phyloP scores from a whole-genome alignment of 2,797 vertebrate species.

The Enteromius anoplus region DNA sequence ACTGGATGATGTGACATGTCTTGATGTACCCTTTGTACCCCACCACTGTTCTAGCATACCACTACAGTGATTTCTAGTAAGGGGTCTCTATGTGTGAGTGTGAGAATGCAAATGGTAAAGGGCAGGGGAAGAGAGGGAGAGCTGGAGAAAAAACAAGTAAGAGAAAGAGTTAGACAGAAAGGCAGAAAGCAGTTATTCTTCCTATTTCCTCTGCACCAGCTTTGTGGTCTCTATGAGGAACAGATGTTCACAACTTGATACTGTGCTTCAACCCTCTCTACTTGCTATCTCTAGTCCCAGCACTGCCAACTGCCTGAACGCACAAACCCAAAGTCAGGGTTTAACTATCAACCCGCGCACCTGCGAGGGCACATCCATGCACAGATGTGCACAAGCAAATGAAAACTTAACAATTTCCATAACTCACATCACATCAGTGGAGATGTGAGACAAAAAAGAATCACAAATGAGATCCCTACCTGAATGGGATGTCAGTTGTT shows the following conservation, averaged over 20 bases:
- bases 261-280: constrained; percentile 76
- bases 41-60: too few species aligned
- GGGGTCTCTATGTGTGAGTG: background rate
- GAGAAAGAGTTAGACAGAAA: constrained; percentile 31
- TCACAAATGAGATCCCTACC: background rate
- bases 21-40: background rate
- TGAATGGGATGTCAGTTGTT: constrained; percentile 2
- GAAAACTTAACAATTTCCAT: constrained; percentile 42
- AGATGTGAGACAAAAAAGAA: background rate
- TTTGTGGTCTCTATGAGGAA: constrained; percentile 82
- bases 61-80: background rate
- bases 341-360: constrained; percentile 45
- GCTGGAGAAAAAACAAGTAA: constrained; percentile 52
- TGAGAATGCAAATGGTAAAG: constrained; percentile 6
- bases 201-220: constrained; percentile 79
- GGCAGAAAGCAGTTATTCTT: constrained; percentile 74
- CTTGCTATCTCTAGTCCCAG: constrained; percentile 78
- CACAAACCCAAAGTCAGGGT: constrained; percentile 43
- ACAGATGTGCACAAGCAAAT: constrained; percentile 56
- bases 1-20: background rate
- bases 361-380: constrained; percentile 35
- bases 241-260: constrained; percentile 86
- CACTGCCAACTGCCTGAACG: constrained; percentile 77
- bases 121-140: constrained; percentile 40
- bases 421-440: constrained; percentile 19